phyloP scores from a whole-genome alignment of 2,888 invertebrate species.

The Andrena praecox region DNA sequence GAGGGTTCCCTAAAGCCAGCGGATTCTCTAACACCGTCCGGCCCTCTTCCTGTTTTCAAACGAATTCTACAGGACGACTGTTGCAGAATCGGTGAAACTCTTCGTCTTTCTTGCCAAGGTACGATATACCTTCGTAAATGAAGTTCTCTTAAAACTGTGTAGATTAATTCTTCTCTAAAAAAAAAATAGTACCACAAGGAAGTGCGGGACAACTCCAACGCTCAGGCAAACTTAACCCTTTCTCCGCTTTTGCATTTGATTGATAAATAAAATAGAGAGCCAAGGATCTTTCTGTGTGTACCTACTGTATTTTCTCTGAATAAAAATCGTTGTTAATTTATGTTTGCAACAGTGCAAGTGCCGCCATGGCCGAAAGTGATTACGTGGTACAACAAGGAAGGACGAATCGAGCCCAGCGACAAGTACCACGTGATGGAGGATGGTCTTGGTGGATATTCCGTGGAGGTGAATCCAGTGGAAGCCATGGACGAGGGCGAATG shows the following conservation, averaged over 20 bases:
- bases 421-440: conserved; percentile 92
- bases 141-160: not conserved
- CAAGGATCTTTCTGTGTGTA: too few species aligned
- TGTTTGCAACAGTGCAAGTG: conserved; percentile 88
- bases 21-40: conserved; percentile 87
- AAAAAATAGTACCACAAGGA: too few species aligned
- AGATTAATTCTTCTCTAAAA: too few species aligned
- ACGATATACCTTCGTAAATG: conserved; percentile 53
- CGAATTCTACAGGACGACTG: conserved; percentile 91
- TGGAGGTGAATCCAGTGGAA: conserved; percentile 91
- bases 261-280: too few species aligned
- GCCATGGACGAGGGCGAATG: conserved; percentile 95
- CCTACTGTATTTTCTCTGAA: not conserved
- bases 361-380: conserved; percentile 94
- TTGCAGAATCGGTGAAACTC: conserved; percentile 91
- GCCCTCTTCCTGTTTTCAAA: conserved; percentile 92
- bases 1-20: conserved; percentile 90
- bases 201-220: too few species aligned
- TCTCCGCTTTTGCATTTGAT: too few species aligned
- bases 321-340: not conserved
- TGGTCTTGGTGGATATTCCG: conserved; percentile 92
- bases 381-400: conserved; percentile 94
- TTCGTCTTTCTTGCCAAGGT: conserved; percentile 92
- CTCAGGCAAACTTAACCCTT: too few species aligned
- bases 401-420: conserved; percentile 89